Evolutionary conservation across 2,888 invertebrate species (phyloP).

Genomic region (Amphimallon solstitiale): DNA sequence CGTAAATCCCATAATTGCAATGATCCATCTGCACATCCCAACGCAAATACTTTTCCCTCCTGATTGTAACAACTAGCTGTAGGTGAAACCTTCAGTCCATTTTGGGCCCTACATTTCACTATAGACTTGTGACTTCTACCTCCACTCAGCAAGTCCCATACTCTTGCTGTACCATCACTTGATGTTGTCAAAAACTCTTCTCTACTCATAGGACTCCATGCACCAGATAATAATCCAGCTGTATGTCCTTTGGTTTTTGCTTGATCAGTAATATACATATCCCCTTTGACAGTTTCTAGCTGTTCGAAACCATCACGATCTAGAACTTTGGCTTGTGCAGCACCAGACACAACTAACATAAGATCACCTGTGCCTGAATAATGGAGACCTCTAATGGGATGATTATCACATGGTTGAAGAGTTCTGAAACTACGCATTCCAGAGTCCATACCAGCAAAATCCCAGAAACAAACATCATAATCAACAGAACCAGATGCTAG

Average conservation of each 20-base stretch:
- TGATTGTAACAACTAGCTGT: conserved; percentile 72
- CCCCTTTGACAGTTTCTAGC: conserved; percentile 88
- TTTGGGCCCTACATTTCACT: conserved; percentile 87
- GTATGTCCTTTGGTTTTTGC: conserved; percentile 92
- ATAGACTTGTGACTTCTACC: conserved; percentile 82
- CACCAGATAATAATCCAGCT: conserved; percentile 87
- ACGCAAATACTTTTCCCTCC: conserved; percentile 88
- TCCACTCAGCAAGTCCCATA: conserved; percentile 85
- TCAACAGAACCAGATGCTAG: conserved; percentile 82
- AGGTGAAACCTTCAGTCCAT: conserved; percentile 87
- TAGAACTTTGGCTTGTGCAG: conserved; percentile 91
- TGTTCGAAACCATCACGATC: conserved; percentile 95
- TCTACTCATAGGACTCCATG: conserved; percentile 91
- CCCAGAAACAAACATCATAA: conserved; percentile 97
- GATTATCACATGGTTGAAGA: conserved; percentile 94
- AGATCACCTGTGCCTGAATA: conserved; percentile 96
- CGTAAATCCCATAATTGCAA: conserved; percentile 98
- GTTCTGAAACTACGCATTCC: conserved; percentile 90
- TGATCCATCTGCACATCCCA: conserved; percentile 94
- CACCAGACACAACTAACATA: conserved; percentile 91
- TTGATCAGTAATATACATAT: conserved; percentile 90
- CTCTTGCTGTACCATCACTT: conserved; percentile 90
- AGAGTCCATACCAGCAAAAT: conserved; percentile 98
- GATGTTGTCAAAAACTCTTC: conserved; percentile 96
- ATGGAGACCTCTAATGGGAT: conserved; percentile 89